Percentiles rank a stretch among this genome's conserved stretches.
Evolutionary conservation across 2,113 vertebrate species (phyloP).

Genomic region (Dipodomys merriami): DNA sequence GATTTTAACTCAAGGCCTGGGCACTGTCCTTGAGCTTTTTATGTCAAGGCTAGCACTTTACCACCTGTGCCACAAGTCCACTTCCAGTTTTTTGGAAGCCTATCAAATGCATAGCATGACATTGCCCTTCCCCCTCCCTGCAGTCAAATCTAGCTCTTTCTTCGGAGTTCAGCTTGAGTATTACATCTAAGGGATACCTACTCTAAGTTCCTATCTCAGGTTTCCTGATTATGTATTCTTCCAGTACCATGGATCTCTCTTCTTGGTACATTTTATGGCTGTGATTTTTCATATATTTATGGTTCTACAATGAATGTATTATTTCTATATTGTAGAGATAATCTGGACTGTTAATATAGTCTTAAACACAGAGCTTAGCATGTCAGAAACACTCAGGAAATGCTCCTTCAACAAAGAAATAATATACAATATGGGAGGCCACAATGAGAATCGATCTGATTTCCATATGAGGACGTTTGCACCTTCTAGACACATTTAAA

Average conservation of each 20-base stretch:
- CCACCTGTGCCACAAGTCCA: too few relatives aligned
- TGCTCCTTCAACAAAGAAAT: slow-evolving; percentile 8
- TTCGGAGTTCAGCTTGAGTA: too few relatives aligned
- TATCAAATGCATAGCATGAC: too few relatives aligned
- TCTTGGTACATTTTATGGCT: background rate
- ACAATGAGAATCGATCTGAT: background rate
- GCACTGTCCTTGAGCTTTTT: too few relatives aligned
- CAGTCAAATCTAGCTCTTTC: too few relatives aligned
- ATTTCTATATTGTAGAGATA: background rate
- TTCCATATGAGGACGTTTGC: background rate
- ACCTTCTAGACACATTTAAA: background rate
- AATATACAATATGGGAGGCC: background rate
- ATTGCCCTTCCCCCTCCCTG: too few relatives aligned
- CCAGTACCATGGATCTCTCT: background rate
- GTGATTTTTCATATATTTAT: background rate
- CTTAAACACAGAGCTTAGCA: background rate
- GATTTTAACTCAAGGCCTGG: too few relatives aligned
- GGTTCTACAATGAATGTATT: background rate
- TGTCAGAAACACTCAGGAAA: background rate
- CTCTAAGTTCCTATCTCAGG: too few relatives aligned
- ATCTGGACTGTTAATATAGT: background rate
- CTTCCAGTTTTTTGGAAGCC: too few relatives aligned
- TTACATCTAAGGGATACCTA: too few relatives aligned
- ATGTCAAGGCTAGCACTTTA: too few relatives aligned
- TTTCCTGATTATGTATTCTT: background rate